These are phyloP conservation scores for Steinernema feltiae DNA, from an alignment of 1,140 invertebrate species.

Conservation along the genomic window DNA sequence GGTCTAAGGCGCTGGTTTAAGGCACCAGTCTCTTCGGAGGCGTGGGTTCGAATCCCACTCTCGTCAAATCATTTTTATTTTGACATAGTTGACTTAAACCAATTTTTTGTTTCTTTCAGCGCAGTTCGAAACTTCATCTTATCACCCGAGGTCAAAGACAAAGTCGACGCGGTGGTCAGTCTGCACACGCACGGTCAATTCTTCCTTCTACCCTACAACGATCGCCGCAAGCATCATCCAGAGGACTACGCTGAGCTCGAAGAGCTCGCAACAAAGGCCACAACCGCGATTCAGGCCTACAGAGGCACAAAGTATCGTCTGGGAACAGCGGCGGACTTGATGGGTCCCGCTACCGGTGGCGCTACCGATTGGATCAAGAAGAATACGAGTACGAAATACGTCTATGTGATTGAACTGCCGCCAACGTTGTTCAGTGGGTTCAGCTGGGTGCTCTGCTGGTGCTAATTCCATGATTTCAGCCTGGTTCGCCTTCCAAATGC, in stretches of 20 bases:
- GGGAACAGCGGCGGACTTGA: conserved; percentile 48
- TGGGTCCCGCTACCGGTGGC: conserved; percentile 50
- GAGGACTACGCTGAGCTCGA: conserved; percentile 47
- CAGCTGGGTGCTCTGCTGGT: conserved; percentile 10
- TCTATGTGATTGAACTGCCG: conserved; percentile 53
- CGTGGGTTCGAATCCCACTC: background rate
- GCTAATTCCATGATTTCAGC: conserved; percentile 29
- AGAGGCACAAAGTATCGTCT: conserved; percentile 45
- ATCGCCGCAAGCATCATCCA: conserved; percentile 43
- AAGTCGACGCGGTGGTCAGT: conserved; percentile 44
- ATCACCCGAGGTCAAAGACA: conserved; percentile 42
- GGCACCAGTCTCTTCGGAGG: too few relatives aligned
- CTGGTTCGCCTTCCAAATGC: conserved; percentile 55
- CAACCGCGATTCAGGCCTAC: conserved; percentile 34
- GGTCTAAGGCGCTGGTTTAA: too few relatives aligned
- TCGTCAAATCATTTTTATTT: background rate
- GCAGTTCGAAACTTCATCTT: conserved; percentile 50
- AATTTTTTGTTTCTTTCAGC: conserved; percentile 34
- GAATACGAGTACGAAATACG: conserved; percentile 52
- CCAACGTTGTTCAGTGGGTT: conserved; percentile 27
- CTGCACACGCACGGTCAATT: conserved; percentile 54
- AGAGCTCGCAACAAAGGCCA: conserved; percentile 27
- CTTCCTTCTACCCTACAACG: conserved; percentile 53
- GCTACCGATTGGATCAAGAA: conserved; percentile 52
- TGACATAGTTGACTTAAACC: background rate